Percentiles rank a stretch among this genome's conserved stretches.
Conservation (phyloP, 2,113 vertebrate genomes). For the Pseudonaja textilis region DNA sequence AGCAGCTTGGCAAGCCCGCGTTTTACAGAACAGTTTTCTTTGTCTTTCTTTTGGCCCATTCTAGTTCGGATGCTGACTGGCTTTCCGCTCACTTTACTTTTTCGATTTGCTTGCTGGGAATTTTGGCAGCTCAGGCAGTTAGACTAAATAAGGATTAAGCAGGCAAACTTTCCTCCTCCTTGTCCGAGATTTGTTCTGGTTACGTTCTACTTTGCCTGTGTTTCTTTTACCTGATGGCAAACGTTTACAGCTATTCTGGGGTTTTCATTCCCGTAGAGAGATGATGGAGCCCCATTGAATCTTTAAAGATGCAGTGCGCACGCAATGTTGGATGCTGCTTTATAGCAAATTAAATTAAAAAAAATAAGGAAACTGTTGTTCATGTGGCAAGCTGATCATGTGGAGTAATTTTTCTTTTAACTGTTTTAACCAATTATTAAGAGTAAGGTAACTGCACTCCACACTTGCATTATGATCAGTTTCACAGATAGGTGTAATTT, state of each 20-base stretch:
- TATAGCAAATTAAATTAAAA: not conserved
- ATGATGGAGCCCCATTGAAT: not conserved
- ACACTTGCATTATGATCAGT: not conserved
- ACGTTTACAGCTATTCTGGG: not conserved
- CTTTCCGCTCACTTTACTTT: not conserved
- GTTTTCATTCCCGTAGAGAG: not conserved
- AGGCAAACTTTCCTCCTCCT: not conserved
- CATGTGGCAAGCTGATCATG: not conserved
- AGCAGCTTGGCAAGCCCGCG: not conserved
- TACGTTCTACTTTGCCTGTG: not conserved
- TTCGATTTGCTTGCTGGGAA: not conserved
- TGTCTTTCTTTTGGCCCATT: too few species aligned
- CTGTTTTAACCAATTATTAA: not conserved
- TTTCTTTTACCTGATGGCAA: not conserved
- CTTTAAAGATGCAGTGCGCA: not conserved
- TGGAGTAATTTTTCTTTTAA: not conserved
- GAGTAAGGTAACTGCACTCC: not conserved
- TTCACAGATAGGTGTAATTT: not conserved
- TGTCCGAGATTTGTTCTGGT: not conserved
- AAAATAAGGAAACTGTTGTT: not conserved
- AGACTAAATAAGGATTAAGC: not conserved
- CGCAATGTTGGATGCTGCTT: not conserved
- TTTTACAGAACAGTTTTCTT: not conserved
- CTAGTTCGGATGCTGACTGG: not conserved
- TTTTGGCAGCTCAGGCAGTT: not conserved